Conservation (phyloP, 2,888 invertebrate species). For the Noctua janthina region DNA sequence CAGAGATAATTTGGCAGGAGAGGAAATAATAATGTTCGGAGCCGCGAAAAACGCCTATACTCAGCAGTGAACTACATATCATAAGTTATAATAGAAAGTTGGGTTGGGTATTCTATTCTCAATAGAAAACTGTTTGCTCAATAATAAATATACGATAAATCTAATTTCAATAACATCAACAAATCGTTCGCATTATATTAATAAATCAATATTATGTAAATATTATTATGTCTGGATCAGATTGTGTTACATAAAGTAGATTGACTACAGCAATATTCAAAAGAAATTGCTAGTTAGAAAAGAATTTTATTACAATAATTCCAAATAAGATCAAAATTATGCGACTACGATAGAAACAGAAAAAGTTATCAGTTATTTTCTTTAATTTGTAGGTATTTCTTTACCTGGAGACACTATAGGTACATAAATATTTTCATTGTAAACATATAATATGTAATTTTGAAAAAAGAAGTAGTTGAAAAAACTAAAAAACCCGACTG, state of each 20-base stretch:
- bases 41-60: background rate
- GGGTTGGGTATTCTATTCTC: background rate
- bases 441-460: too few relatives aligned
- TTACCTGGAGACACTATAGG: background rate
- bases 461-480: background rate
- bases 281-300: slow-evolving; percentile 44
- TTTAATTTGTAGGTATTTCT: background rate
- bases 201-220: slow-evolving; percentile 60
- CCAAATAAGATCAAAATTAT: slow-evolving; percentile 12
- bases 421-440: background rate
- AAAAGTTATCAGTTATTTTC: background rate
- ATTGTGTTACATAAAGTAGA: slow-evolving; percentile 54
- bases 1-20: background rate
- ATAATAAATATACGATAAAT: slow-evolving; percentile 38
- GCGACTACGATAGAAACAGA: background rate
- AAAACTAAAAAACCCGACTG: too few relatives aligned
- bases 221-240: slow-evolving; percentile 58
- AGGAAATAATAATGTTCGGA: background rate
- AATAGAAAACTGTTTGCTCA: slow-evolving; percentile 15
- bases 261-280: slow-evolving; percentile 51
- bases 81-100: background rate
- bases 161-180: slow-evolving; percentile 49
- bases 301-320: slow-evolving; percentile 27
- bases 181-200: slow-evolving; percentile 48
- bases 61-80: background rate